Evolutionary conservation across 1,140 invertebrate genomes (phyloP), one percentile per base, ranked within the genome.

Genomic region (Pogonognathellus flavescens): DNA sequence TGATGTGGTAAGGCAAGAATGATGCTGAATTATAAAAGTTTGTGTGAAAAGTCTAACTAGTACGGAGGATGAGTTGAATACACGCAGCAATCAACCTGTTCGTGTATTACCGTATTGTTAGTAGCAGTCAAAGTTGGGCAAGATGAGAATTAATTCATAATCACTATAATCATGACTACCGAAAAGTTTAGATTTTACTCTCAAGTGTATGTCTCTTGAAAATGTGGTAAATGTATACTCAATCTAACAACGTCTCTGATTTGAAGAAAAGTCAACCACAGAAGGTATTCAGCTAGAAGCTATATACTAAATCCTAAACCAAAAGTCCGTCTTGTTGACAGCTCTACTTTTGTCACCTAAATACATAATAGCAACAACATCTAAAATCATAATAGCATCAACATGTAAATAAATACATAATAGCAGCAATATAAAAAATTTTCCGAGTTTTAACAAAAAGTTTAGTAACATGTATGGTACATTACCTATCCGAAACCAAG

Each of bases 91-190:
- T 41, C 25, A 66, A 66, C 20, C 62, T 25, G 62, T 66, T 66
- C 14, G 14, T 66, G 62, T 66, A 66, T 11, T 66, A 20, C 11
- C 20, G 22, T 41, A 41, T 41, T 41, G 31, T 41, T 41, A 41
- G 31, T 41, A 41, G 31, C 31, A 66, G n/a, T 76, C 31, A 76
- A 76, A 76, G 13, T 49, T 57, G 53, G 31, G 13, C 18, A 49
- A 14, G 70, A 76, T 76, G 41, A 76, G 31, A 18, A 76, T 49
- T 76, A 76, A 76, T 57, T 57, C 53, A 14, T 57, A 57, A 57
- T 76, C 25, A 76, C 70, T 76, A 76, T 76, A 76, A 76, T 76
- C 70, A 76, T 50, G 6, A 31, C 31, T 50, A n/a, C 31, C 41
- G 70, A 76, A 76, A 76, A 76, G 70, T 18, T 31, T 50, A 76